Evolutionary conservation across 2,888 invertebrate species (phyloP).

Genomic region (Micropterix aruncella): DNA sequence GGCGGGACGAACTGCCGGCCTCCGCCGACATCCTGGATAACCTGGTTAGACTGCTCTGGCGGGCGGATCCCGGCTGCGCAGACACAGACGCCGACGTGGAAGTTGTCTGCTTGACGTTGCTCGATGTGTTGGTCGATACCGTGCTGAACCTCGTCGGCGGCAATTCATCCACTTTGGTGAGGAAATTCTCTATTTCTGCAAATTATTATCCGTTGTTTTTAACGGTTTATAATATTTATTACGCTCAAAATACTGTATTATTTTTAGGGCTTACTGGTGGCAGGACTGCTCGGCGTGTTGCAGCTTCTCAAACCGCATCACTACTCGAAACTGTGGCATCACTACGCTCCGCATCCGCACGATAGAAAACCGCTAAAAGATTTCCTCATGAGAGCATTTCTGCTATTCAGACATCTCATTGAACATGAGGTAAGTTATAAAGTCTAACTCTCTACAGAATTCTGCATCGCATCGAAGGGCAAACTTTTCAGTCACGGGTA

Average conservation of each 20-base stretch:
- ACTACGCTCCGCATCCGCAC: conserved; percentile 48
- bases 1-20: conserved; percentile 67
- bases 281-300: conserved; percentile 72
- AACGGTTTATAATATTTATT: too few relatives aligned
- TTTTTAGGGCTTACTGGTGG: conserved; percentile 67
- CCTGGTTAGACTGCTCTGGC: conserved; percentile 49
- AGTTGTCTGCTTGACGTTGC: conserved; percentile 61
- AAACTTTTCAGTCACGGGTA: too few relatives aligned
- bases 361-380: conserved; percentile 75
- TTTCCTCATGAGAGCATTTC: conserved; percentile 68
- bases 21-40: conserved; percentile 83
- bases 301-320: conserved; percentile 80
- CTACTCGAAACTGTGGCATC: conserved; percentile 77
- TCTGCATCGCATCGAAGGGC: too few relatives aligned
- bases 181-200: too few relatives aligned
- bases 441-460: too few relatives aligned
- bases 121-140: conserved; percentile 77
- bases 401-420: conserved; percentile 67
- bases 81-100: conserved; percentile 59
- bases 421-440: conserved; percentile 51
- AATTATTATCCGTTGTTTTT: too few relatives aligned
- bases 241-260: too few relatives aligned
- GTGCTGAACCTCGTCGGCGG: conserved; percentile 71
- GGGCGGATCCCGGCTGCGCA: conserved; percentile 24
- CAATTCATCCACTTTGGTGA: conserved; percentile 51